A percentile compares a stretch with the other conserved stretches of the same genome.
Evolutionary conservation across 2,113 vertebrate genomes (phyloP).

Genomic region (Lycaon pictus): DNA sequence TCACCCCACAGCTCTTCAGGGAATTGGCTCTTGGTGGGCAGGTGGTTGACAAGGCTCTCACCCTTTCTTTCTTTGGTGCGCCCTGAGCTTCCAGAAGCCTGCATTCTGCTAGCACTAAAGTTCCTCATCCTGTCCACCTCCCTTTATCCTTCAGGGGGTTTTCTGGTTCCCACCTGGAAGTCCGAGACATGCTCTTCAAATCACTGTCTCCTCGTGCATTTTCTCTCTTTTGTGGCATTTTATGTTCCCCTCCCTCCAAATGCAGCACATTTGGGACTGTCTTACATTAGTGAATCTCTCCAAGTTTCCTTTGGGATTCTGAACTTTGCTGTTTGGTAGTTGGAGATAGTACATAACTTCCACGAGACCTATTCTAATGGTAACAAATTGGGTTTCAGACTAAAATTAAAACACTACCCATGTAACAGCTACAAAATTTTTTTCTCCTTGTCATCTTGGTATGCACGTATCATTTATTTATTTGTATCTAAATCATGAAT

Average conservation of each 20-base stretch:
- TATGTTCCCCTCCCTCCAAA: no score
- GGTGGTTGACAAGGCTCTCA: fast-evolving
- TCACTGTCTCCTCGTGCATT: fast-evolving
- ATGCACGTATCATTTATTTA: neutral
- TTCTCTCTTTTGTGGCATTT: neutral
- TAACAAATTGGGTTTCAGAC: neutral
- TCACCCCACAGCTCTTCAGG: neutral
- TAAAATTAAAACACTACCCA: neutral
- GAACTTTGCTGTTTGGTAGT: no score
- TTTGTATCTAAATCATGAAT: neutral
- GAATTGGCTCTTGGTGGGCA: neutral
- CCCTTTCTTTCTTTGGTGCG: no score
- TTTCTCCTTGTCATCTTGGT: neutral
- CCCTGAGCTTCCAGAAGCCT: neutral
- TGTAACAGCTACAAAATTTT: no score
- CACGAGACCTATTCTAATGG: neutral
- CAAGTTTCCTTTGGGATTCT: neutral
- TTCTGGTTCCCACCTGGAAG: neutral
- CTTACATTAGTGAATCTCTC: neutral
- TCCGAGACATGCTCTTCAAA: neutral
- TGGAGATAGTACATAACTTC: neutral
- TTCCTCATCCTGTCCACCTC: fast-evolving
- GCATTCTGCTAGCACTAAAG: no score
- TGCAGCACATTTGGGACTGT: fast-evolving
- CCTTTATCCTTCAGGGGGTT: fast-evolving